These are phyloP conservation scores for Sepioteuthis lessoniana DNA, from an alignment of 2,888 invertebrate species.

Conservation along the genomic window DNA sequence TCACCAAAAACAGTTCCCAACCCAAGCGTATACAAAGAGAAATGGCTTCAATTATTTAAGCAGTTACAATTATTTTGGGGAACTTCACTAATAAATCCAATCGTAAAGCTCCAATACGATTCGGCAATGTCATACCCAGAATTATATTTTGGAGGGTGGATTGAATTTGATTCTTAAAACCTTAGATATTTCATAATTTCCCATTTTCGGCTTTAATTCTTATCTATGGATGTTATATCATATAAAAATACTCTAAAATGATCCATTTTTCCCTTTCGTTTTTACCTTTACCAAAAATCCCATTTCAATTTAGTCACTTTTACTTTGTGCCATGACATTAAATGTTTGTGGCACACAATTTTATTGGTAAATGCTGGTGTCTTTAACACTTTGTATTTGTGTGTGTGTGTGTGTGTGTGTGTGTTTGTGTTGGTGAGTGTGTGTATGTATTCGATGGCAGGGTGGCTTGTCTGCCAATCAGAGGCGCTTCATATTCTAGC, in stretches of 20 bases:
- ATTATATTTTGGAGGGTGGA: too few relatives aligned
- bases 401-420: neutral
- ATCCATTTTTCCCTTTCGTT: neutral
- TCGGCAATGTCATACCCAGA: too few relatives aligned
- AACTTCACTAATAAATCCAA: too few relatives aligned
- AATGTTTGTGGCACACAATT: neutral
- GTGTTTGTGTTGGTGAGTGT: too few relatives aligned
- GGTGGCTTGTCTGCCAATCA: neutral
- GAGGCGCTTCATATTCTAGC: neutral
- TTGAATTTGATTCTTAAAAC: neutral
- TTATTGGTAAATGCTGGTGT: neutral
- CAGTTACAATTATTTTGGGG: too few relatives aligned
- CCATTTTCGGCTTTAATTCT: neutral
- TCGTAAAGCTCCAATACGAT: too few relatives aligned
- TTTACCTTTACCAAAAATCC: neutral
- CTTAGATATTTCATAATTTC: neutral
- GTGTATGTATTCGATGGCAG: neutral
- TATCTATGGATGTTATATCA: neutral
- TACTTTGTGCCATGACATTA: neutral
- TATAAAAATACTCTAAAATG: neutral
- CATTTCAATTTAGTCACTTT: neutral
- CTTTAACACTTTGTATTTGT: neutral
- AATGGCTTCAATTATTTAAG: too few relatives aligned
- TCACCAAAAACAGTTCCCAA: too few relatives aligned
- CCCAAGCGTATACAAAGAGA: too few relatives aligned